phyloP scores from a whole-genome alignment of 2,888 invertebrate species.

The Conops quadrifasciatus region DNA sequence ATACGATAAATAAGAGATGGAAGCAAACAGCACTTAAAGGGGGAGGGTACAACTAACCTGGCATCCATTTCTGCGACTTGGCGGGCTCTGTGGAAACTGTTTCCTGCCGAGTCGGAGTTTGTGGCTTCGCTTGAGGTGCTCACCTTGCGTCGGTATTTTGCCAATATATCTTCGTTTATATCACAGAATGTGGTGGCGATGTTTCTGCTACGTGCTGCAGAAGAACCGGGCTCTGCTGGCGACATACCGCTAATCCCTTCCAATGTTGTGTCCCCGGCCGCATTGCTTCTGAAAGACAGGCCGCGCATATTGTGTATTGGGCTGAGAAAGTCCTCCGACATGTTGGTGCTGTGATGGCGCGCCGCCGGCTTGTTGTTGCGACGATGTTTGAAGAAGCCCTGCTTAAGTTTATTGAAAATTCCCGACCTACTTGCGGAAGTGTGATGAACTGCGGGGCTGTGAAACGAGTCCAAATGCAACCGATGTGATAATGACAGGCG shows the following conservation, averaged over 20 bases:
- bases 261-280: conserved; percentile 49
- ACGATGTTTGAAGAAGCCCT: conserved; percentile 74
- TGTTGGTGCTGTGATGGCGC: conserved; percentile 35
- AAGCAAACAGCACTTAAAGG: background rate
- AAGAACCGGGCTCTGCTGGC: conserved; percentile 19
- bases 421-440: conserved; percentile 62
- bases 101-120: conserved; percentile 64
- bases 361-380: conserved; percentile 66
- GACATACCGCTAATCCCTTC: conserved; percentile 44
- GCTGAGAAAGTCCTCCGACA: conserved; percentile 33
- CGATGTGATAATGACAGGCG: conserved; percentile 36
- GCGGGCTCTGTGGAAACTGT: conserved; percentile 47
- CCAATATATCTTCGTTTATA: conserved; percentile 90
- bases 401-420: conserved; percentile 78
- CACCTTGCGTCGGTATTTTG: conserved; percentile 85
- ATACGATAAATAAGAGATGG: background rate
- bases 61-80: conserved; percentile 50
- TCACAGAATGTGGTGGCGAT: conserved; percentile 66
- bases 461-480: conserved; percentile 26
- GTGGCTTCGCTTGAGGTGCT: conserved; percentile 68
- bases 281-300: conserved; percentile 59
- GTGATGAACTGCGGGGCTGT: background rate
- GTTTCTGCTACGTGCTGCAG: conserved; percentile 18
- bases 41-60: conserved; percentile 55
- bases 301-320: conserved; percentile 48